Evolutionary conservation across 2,888 invertebrate species (phyloP).

Genomic region (Dicycla oo): DNA sequence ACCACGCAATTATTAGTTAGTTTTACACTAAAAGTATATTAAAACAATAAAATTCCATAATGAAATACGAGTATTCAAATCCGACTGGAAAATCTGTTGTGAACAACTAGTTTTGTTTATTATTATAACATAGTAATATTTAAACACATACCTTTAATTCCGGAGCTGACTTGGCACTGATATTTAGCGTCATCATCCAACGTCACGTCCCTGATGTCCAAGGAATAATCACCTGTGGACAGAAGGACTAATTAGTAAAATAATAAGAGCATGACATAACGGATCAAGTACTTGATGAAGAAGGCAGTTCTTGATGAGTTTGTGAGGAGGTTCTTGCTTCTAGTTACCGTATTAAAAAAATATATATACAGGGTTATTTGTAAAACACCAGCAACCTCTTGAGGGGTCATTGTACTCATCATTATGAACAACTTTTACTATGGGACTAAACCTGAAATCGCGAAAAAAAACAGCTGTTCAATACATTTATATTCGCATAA

Average conservation of each 20-base stretch:
- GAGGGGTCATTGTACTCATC: too few relatives aligned
- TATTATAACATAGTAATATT: neutral
- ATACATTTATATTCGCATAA: too few relatives aligned
- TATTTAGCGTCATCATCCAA: constrained; percentile 98
- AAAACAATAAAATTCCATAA: neutral
- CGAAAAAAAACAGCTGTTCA: too few relatives aligned
- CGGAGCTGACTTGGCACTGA: constrained; percentile 98
- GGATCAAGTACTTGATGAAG: neutral
- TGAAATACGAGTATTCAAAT: neutral
- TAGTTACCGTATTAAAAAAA: neutral
- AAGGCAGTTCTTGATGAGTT: neutral
- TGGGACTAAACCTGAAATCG: too few relatives aligned
- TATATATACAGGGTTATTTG: too few relatives aligned
- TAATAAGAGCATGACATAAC: neutral
- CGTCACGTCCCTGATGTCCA: constrained; percentile 97
- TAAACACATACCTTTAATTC: constrained; percentile 88
- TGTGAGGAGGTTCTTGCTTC: neutral
- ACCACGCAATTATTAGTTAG: too few relatives aligned
- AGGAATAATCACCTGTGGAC: constrained; percentile 95
- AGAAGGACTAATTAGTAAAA: constrained; percentile 19
- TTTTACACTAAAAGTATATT: neutral
- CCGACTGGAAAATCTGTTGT: too few relatives aligned
- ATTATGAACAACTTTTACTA: too few relatives aligned
- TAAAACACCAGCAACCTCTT: too few relatives aligned
- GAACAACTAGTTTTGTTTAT: too few relatives aligned